Percentiles rank a stretch among this genome's conserved stretches.
These are phyloP conservation scores for Trachurus trachurus DNA, from an alignment of 2,797 vertebrate genomes.

Conservation along the genomic window DNA sequence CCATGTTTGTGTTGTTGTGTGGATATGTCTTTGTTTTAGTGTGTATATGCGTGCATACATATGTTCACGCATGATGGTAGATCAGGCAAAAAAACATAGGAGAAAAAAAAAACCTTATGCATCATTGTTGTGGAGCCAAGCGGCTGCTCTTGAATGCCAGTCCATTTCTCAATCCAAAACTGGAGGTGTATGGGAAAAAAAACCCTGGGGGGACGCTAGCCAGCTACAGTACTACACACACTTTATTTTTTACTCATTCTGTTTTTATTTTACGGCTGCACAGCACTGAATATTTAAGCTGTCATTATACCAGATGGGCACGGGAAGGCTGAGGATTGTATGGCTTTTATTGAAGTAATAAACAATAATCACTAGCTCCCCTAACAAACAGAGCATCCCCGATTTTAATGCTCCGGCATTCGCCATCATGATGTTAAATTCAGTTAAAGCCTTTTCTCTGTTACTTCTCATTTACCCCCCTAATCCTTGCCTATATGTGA, in stretches of 20 bases:
- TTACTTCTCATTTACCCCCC: slow-evolving; percentile 33
- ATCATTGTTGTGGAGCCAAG: slow-evolving; percentile 41
- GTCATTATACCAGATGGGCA: slow-evolving; percentile 81
- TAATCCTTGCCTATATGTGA: slow-evolving; percentile 28
- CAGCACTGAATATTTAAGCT: slow-evolving; percentile 83
- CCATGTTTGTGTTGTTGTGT: slow-evolving; percentile 8
- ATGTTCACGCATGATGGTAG: slow-evolving; percentile 32
- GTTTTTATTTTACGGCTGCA: slow-evolving; percentile 76
- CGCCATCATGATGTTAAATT: slow-evolving; percentile 65
- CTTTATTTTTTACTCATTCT: slow-evolving; percentile 69
- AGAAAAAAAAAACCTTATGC: slow-evolving; percentile 10
- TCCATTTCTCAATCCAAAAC: slow-evolving; percentile 56
- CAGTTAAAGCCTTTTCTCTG: slow-evolving; percentile 30
- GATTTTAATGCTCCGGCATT: slow-evolving; percentile 41
- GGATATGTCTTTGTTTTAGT: slow-evolving; percentile 13
- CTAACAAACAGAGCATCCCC: slow-evolving; percentile 65
- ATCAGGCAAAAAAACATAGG: slow-evolving; percentile 14
- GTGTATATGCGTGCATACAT: neutral
- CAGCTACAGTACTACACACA: slow-evolving; percentile 34
- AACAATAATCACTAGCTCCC: slow-evolving; percentile 82
- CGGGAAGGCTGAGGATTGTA: slow-evolving; percentile 76
- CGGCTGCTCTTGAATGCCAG: slow-evolving; percentile 46
- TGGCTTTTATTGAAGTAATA: slow-evolving; percentile 84
- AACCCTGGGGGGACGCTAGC: slow-evolving; percentile 29
- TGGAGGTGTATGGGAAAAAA: slow-evolving; percentile 46